Conservation (phyloP, 2,888 invertebrate species). For the Penaeus monodon region DNA sequence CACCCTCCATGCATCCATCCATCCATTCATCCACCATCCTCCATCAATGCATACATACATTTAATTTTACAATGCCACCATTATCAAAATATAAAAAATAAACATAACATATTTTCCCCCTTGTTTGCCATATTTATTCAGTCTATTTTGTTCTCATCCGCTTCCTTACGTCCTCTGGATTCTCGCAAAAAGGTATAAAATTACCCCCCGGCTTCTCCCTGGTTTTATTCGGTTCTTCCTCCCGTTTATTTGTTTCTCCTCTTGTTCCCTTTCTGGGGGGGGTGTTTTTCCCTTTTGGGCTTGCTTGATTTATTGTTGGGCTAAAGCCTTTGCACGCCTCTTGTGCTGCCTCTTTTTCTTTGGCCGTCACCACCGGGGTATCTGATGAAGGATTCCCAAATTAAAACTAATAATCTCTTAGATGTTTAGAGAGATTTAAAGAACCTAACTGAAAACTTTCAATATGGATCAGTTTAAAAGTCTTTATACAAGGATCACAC, state of each 20-base stretch:
- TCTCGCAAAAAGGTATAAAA: constrained; percentile 52
- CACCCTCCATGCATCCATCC: too few relatives aligned
- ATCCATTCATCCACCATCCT: too few relatives aligned
- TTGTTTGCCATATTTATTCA: constrained; percentile 43
- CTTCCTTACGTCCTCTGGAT: constrained; percentile 50
- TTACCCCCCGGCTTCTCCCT: background rate
- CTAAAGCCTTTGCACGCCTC: constrained; percentile 42
- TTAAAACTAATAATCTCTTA: too few relatives aligned
- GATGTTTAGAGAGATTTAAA: too few relatives aligned
- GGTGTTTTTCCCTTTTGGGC: constrained; percentile 18
- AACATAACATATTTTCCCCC: constrained; percentile 25
- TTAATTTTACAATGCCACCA: background rate
- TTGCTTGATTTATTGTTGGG: background rate
- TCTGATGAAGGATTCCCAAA: background rate
- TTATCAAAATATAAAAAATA: background rate
- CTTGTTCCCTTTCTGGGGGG: constrained; percentile 38
- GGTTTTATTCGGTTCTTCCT: too few relatives aligned
- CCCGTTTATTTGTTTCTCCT: background rate
- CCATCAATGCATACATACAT: too few relatives aligned
- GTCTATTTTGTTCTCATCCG: constrained; percentile 49
- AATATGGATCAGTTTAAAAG: too few relatives aligned
- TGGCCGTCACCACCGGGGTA: constrained; percentile 13
- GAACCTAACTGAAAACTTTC: too few relatives aligned
- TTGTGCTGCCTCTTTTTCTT: constrained; percentile 30
- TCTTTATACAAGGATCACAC: too few relatives aligned